phyloP scores from a whole-genome alignment of 1,140 invertebrate genomes.

The Dufourea novaeangliae region DNA sequence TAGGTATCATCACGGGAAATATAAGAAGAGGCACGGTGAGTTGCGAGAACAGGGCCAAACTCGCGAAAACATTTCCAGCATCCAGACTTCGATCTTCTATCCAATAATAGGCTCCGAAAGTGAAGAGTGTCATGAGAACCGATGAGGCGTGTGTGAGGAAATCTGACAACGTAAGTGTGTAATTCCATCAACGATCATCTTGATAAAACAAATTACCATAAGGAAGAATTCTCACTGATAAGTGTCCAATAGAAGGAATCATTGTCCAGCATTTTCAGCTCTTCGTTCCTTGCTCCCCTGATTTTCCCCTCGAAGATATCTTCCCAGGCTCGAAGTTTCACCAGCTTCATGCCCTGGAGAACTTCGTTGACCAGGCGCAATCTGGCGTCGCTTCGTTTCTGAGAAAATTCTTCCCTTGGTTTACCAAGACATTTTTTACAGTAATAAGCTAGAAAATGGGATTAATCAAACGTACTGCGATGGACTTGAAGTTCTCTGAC shows the following conservation, averaged over 20 bases:
- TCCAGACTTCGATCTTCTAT: constrained; percentile 84
- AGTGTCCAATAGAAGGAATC: constrained; percentile 89
- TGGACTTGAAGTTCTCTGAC: constrained; percentile 86
- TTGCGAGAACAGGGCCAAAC: constrained; percentile 90
- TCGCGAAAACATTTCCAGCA: constrained; percentile 88
- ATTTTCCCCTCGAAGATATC: constrained; percentile 87
- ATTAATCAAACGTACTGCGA: constrained; percentile 83
- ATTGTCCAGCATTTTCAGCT: constrained; percentile 87
- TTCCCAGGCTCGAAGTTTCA: constrained; percentile 93
- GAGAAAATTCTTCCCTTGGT: constrained; percentile 45
- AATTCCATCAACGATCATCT: neutral
- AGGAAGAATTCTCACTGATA: constrained; percentile 84
- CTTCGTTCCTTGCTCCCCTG: constrained; percentile 85
- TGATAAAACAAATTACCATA: neutral
- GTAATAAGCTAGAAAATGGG: neutral
- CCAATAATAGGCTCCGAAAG: constrained; percentile 85
- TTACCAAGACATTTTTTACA: too few relatives aligned
- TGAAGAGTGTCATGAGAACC: constrained; percentile 87
- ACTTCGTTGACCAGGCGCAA: constrained; percentile 90
- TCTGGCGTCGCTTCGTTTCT: constrained; percentile 88
- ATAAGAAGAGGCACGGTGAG: constrained; percentile 90
- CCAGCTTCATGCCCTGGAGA: constrained; percentile 89
- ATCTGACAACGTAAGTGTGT: neutral
- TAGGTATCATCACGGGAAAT: constrained; percentile 89
- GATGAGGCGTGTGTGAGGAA: constrained; percentile 89